Conservation (phyloP, 2,113 vertebrate genomes). For the Pseudorhombus dupliciocellatus region DNA sequence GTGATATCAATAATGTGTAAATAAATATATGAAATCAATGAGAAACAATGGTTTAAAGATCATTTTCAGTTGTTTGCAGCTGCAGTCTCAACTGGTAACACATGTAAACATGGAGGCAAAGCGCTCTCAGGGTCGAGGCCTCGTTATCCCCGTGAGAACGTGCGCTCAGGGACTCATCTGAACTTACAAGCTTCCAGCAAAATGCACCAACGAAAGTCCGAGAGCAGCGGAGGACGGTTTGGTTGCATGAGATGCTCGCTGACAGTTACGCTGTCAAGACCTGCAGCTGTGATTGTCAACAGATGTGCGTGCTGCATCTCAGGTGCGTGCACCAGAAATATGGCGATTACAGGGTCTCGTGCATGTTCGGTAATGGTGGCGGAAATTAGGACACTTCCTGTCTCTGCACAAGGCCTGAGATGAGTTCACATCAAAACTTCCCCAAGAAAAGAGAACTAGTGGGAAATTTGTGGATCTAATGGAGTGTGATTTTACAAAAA, state of each 20-base stretch:
- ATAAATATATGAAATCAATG: no score
- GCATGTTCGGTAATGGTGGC: constrained; percentile 40
- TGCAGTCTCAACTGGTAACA: neutral
- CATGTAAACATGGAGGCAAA: neutral
- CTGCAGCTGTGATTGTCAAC: constrained; percentile 61
- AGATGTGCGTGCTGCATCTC: constrained; percentile 62
- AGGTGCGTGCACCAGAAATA: constrained; percentile 29
- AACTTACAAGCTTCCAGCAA: constrained; percentile 44
- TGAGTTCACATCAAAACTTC: constrained; percentile 15
- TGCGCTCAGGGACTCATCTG: constrained; percentile 60
- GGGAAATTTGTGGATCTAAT: constrained; percentile 16
- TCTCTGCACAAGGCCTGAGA: constrained; percentile 30
- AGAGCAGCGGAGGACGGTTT: constrained; percentile 42
- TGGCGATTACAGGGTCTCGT: constrained; percentile 32
- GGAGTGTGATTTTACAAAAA: constrained; percentile 23
- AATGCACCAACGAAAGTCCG: neutral
- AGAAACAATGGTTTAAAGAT: no score
- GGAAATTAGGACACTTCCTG: constrained; percentile 61
- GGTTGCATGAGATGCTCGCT: constrained; percentile 57
- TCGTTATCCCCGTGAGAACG: constrained; percentile 40
- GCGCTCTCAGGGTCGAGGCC: constrained; percentile 28
- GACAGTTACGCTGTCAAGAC: constrained; percentile 65
- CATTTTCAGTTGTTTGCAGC: neutral
- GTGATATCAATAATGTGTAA: no score
- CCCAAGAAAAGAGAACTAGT: neutral